A percentile compares a stretch with the other conserved stretches of the same genome.
These are phyloP conservation scores for Pandion haliaetus DNA, from an alignment of 2,113 vertebrate genomes.

Conservation along the genomic window DNA sequence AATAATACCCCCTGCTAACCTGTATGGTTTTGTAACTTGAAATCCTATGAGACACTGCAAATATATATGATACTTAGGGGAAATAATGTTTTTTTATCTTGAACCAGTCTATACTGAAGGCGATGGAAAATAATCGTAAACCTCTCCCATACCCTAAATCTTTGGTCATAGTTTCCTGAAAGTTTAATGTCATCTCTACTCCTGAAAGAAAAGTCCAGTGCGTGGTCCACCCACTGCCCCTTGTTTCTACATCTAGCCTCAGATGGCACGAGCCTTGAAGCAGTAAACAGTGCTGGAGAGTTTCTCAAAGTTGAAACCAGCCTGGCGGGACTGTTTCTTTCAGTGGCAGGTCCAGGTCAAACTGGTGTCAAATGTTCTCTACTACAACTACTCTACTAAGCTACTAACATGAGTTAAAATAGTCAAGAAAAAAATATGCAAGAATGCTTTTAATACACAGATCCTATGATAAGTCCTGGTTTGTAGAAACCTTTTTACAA, in stretches of 20 bases:
- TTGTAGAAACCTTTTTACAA: not conserved
- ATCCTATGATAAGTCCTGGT: not conserved
- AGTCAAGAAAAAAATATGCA: not conserved
- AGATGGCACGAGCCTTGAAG: not conserved
- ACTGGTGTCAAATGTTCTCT: not conserved
- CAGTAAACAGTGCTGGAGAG: not conserved
- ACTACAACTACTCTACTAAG: not conserved
- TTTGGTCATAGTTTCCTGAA: not conserved
- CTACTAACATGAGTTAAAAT: not conserved
- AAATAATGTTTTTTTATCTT: not conserved
- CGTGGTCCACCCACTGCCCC: too few relatives aligned
- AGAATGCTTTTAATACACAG: not conserved
- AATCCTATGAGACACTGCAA: not conserved
- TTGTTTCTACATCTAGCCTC: not conserved
- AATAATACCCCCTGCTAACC: rapidly evolving
- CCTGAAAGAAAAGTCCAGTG: not conserved
- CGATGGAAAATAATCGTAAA: not conserved
- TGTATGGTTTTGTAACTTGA: not conserved
- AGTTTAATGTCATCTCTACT: not conserved
- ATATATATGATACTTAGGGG: not conserved
- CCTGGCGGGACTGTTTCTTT: not conserved
- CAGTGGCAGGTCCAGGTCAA: not conserved
- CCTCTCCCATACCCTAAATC: not conserved
- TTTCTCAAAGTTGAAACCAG: not conserved
- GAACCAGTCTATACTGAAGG: not conserved